These are phyloP conservation scores for Drosophila equinoxialis DNA, from an alignment of 1,140 invertebrate genomes.

Conservation along the genomic window DNA sequence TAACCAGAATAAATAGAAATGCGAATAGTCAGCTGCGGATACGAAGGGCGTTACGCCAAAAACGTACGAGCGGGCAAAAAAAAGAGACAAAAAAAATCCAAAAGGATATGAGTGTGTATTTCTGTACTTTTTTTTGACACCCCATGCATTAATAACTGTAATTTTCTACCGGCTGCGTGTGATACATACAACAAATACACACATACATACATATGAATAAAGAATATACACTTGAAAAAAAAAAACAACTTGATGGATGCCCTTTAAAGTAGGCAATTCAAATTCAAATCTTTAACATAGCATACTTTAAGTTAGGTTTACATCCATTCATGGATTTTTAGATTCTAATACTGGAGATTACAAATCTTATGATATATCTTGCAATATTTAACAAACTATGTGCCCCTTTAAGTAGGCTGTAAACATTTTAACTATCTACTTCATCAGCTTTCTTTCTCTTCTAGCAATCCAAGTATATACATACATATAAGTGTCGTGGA, in stretches of 20 bases:
- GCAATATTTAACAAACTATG: too few species aligned
- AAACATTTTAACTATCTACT: too few species aligned
- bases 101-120: slow-evolving; percentile 10
- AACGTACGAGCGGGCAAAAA: slow-evolving; percentile 14
- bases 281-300: background rate
- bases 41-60: slow-evolving; percentile 36
- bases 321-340: too few species aligned
- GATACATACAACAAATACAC: slow-evolving; percentile 9
- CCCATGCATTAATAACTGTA: slow-evolving; percentile 78
- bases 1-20: slow-evolving; percentile 30
- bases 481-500: too few species aligned
- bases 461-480: too few species aligned
- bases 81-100: slow-evolving; percentile 25
- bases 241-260: background rate
- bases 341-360: too few species aligned
- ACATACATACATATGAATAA: background rate
- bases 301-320: too few species aligned
- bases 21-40: slow-evolving; percentile 26
- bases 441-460: too few species aligned
- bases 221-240: background rate
- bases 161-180: slow-evolving; percentile 65
- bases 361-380: too few species aligned
- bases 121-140: slow-evolving; percentile 57
- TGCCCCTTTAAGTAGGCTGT: too few species aligned
- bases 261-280: background rate